Base-by-base conservation (phyloP, 1,140 invertebrate species). In the Eumaeus atala region DNA sequence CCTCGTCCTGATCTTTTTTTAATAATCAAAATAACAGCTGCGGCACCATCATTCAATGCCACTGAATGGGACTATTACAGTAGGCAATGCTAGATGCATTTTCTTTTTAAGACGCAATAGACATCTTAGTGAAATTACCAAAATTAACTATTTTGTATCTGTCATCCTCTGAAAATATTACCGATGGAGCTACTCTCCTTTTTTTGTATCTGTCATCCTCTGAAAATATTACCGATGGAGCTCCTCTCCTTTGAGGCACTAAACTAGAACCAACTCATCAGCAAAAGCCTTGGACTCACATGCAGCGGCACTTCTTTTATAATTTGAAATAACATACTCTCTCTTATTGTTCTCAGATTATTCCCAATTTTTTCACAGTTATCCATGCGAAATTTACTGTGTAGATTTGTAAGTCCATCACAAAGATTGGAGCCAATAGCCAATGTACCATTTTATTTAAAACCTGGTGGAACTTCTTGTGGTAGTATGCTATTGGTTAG, bases 51-150 rank as follows among this genome's bases (percentile, higher is more conserved):
- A 81, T 98, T 99, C 54, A 99, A 87, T 0, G 96, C 98, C 9
- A 97, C 99, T 7, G 98, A 97, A 91, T 99, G 99, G 47, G 97
- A 98, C 38, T n/a, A n/a, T n/a, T n/a, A n/a, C n/a, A n/a, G n/a
- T n/a, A n/a, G n/a, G 98, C 98, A 7, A 98, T 99, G 0, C 99
- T 94, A 11, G 98, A 99, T 3, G 98, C 98, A 84, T 95, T 93
- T 74, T 97, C 94, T 73, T 90, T 93, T 89, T 96, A 89, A 79
- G 99, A 99, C n/a, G 97, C 97, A 9, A 98, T 95, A 18, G 91
- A 89, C 2, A 99, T 87, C 70, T 94, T 92, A 3, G 87, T 87
- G 73, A 99, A 96, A 82, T 99, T 99, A 6, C 96, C 94, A 88
- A 98, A 97, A 82, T 99, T 95, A 0, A 99, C 93, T 78, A 92